Conservation (phyloP, 2,113 vertebrate species). For the Morone saxatilis region DNA sequence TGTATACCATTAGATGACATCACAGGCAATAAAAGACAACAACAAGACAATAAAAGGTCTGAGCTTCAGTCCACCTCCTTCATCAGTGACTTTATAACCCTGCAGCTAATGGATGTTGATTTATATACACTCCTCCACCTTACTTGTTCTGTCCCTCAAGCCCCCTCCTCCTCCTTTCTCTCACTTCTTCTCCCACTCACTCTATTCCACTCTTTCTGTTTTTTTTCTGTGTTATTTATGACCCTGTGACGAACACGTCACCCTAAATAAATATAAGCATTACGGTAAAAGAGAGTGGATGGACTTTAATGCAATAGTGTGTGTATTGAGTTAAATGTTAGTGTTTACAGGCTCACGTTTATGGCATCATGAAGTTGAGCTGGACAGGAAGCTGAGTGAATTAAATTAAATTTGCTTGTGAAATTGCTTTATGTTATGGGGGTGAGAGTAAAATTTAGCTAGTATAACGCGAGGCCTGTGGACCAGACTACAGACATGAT, state of each 20-base stretch:
- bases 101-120: slow-evolving; percentile 82
- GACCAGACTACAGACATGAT: neutral
- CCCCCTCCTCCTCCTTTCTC: slow-evolving; percentile 21
- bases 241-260: slow-evolving; percentile 65
- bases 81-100: slow-evolving; percentile 83
- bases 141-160: slow-evolving; percentile 56
- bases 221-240: slow-evolving; percentile 72
- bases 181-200: slow-evolving; percentile 32
- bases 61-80: slow-evolving; percentile 73
- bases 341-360: slow-evolving; percentile 69
- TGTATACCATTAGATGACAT: slow-evolving; percentile 85
- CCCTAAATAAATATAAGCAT: slow-evolving; percentile 74
- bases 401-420: slow-evolving; percentile 65
- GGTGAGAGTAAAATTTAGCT: slow-evolving; percentile 20
- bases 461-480: slow-evolving; percentile 8
- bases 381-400: slow-evolving; percentile 61
- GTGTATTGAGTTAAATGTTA: slow-evolving; percentile 57
- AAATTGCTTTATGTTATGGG: slow-evolving; percentile 59
- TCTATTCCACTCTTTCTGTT: slow-evolving; percentile 33
- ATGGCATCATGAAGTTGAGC: slow-evolving; percentile 75
- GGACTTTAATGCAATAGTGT: slow-evolving; percentile 54
- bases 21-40: slow-evolving; percentile 83
- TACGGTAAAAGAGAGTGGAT: slow-evolving; percentile 61
- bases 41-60: slow-evolving; percentile 83
- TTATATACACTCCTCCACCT: slow-evolving; percentile 78